Base-by-base conservation (phyloP, 2,113 vertebrate species). In the Poecilia latipinna region DNA sequence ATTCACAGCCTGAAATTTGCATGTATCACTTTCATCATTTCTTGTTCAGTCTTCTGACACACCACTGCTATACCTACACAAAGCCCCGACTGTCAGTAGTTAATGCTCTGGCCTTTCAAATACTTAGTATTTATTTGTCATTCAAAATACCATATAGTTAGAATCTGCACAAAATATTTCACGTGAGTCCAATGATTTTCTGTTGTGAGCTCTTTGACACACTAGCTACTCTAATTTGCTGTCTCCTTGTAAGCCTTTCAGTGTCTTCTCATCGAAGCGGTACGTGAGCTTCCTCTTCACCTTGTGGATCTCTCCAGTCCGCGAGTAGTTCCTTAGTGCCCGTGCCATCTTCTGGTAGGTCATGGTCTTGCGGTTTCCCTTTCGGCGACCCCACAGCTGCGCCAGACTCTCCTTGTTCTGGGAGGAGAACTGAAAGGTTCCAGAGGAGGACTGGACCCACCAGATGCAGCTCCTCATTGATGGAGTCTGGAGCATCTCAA, bases 341-440 rank as follows among this genome's bases (percentile, higher is more conserved):
- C 95, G 90, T 0, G 95, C 94, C 95, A 96, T 96, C 88, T 96
- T 96, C 89, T 96, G 95, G 79, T 96, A 95, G 0, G 95, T 96
- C 95, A 96, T 96, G 82, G 94, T 94, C 75, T 96, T 96, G 70
- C 95, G 94, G 64, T 96, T 96, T 2, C 95, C 95, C 83, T 95
- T 96, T 24, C 95, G 89, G 0, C 79, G 86, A 10, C 95, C 95
- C 95, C 95, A 96, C 64, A 96, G 87, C 86, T 95, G 91, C 0
- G 95, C 95, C 57, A 96, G 90, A 17, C 86, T 91, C 82, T 96
- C 95, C 84, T 96, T 96, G 88, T 96, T 96, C 79, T 96, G 94
- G 15, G 95, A 96, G 37, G 94, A 95, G 85, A 96, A 96, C 91
- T 96, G 95, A 85, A 96, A 96, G 0, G 91, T 95, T 1, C 95